These are phyloP conservation scores for Plagodis pulveraria DNA, from an alignment of 2,888 invertebrate genomes.

Conservation along the genomic window DNA sequence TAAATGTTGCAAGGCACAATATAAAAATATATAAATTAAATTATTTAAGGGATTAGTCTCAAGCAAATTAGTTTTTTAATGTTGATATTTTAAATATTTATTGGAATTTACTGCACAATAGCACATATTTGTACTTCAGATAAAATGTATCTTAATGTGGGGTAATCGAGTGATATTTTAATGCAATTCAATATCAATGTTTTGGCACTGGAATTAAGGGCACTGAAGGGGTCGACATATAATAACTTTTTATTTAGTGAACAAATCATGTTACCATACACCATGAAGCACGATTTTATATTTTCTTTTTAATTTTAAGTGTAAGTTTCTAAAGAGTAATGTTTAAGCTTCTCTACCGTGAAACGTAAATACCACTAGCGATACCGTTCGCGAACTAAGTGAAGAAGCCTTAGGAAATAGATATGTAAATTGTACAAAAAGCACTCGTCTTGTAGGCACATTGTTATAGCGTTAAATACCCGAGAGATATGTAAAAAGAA, in stretches of 20 bases:
- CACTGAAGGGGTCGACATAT: constrained; percentile 31
- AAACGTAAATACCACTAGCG: constrained; percentile 39
- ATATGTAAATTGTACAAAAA: constrained; percentile 79
- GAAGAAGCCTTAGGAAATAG: constrained; percentile 64
- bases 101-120: constrained; percentile 8
- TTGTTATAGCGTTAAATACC: constrained; percentile 74
- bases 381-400: constrained; percentile 31
- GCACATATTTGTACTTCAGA: background rate
- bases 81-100: constrained; percentile 26
- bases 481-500: constrained; percentile 73
- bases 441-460: constrained; percentile 75
- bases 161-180: too few relatives aligned
- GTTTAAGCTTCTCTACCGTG: constrained; percentile 42
- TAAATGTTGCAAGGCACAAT: background rate
- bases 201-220: constrained; percentile 11
- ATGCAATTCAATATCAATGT: background rate
- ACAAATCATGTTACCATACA: constrained; percentile 81
- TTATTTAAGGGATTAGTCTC: constrained; percentile 11
- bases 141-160: background rate
- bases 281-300: constrained; percentile 70
- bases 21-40: constrained; percentile 15
- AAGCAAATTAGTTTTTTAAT: constrained; percentile 3
- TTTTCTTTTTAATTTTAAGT: constrained; percentile 70
- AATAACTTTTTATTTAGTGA: constrained; percentile 71
- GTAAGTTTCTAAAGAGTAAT: constrained; percentile 56